Percentiles rank a stretch among this genome's conserved stretches.
These are phyloP conservation scores for Perccottus glenii DNA, from an alignment of 2,113 vertebrate genomes.

Conservation along the genomic window DNA sequence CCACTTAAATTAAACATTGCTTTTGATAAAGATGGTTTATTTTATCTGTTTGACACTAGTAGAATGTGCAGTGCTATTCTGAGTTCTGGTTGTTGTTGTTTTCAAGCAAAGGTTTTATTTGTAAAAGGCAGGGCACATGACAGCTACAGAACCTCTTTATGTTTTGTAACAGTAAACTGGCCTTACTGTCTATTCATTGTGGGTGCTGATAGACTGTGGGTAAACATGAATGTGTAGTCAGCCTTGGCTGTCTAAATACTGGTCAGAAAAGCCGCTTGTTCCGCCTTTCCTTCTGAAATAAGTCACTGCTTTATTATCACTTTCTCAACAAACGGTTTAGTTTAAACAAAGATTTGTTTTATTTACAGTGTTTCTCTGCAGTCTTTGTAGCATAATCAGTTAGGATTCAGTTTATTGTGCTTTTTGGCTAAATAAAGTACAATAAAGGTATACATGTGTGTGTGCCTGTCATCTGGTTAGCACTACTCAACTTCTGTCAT, in stretches of 20 bases:
- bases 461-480: neutral
- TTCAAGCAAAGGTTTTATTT: neutral
- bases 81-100: neutral
- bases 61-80: no score
- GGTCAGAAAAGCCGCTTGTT: constrained; percentile 16
- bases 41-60: no score
- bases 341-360: no score
- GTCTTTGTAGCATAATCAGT: no score
- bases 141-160: neutral
- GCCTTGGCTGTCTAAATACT: constrained; percentile 14
- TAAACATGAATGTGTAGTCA: constrained; percentile 13
- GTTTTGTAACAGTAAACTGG: constrained; percentile 9
- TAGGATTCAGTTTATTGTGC: no score
- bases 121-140: neutral
- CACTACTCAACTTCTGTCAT: neutral
- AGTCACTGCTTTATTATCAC: constrained; percentile 35
- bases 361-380: no score
- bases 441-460: neutral
- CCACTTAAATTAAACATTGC: no score
- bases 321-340: constrained; percentile 35
- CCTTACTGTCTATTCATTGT: neutral
- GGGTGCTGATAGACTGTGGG: neutral
- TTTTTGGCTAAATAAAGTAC: no score
- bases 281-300: constrained; percentile 8
- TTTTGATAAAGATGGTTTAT: no score